These are phyloP conservation scores for Engraulis encrasicolus DNA, from an alignment of 2,113 vertebrate species.

Conservation along the genomic window DNA sequence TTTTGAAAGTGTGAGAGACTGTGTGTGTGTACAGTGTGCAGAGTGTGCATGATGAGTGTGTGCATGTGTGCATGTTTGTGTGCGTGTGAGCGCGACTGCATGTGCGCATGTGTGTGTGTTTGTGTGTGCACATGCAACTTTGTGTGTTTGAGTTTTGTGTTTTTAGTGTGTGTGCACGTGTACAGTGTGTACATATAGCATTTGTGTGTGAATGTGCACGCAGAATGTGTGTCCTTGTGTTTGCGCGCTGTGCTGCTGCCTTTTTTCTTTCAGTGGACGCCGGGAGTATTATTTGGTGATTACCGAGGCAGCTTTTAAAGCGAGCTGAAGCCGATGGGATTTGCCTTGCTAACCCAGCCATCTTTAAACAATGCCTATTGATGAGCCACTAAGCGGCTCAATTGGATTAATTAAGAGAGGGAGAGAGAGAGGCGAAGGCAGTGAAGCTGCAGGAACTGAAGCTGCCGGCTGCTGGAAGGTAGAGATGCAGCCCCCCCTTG, in stretches of 20 bases:
- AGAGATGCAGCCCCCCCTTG: constrained; percentile 19
- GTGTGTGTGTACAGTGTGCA: no score
- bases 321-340: constrained; percentile 43
- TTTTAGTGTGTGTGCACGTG: neutral
- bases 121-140: neutral
- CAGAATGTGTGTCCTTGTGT: neutral
- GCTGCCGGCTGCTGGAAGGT: no score
- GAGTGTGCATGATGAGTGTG: no score
- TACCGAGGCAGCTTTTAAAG: constrained; percentile 48
- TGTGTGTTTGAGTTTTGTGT: neutral
- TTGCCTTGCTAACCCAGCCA: constrained; percentile 53
- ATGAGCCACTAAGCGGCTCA: constrained; percentile 51
- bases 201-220: no score
- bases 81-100: neutral
- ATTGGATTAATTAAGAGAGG: constrained; percentile 55
- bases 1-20: no score
- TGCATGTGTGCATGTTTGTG: neutral
- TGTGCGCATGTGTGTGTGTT: neutral
- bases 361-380: constrained; percentile 58
- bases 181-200: neutral
- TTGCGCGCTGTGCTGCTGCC: constrained; percentile 5
- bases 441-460: constrained; percentile 18
- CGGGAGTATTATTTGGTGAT: constrained; percentile 44
- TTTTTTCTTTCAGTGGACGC: constrained; percentile 2
- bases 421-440: no score